phyloP scores from a whole-genome alignment of 2,797 vertebrate species.

The Avahi laniger region DNA sequence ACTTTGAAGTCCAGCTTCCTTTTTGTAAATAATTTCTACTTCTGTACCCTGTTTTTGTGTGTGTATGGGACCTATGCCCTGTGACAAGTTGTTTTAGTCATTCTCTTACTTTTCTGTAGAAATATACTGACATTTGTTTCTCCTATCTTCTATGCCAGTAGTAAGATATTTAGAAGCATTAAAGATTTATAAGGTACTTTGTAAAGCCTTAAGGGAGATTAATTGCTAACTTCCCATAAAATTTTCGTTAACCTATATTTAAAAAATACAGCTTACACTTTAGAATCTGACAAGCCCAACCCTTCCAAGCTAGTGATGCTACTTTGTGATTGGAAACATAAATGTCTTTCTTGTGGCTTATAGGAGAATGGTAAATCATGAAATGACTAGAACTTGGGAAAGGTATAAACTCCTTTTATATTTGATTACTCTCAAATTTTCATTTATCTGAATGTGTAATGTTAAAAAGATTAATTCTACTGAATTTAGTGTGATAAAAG shows the following conservation, averaged over 20 bases:
- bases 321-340: not conserved
- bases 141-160: not conserved
- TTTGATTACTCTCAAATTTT: slow-evolving; percentile 7
- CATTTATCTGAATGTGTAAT: not conserved
- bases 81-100: not conserved
- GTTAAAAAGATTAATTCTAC: slow-evolving; percentile 1
- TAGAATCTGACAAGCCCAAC: not conserved
- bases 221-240: slow-evolving; percentile 19
- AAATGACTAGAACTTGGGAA: slow-evolving; percentile 9
- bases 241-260: not conserved
- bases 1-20: not conserved
- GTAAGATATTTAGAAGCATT: not conserved
- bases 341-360: not conserved
- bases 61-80: not conserved
- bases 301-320: not conserved
- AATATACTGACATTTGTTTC: not conserved
- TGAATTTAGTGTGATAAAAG: not conserved
- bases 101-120: not conserved
- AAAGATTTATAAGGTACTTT: slow-evolving; percentile 22
- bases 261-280: not conserved
- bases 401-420: not conserved
- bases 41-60: not conserved
- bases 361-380: not conserved
- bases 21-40: slow-evolving; percentile 29
- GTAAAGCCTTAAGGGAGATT: slow-evolving; percentile 4